phyloP scores from a whole-genome alignment of 2,113 vertebrate genomes.

The Pterocles burchelli region DNA sequence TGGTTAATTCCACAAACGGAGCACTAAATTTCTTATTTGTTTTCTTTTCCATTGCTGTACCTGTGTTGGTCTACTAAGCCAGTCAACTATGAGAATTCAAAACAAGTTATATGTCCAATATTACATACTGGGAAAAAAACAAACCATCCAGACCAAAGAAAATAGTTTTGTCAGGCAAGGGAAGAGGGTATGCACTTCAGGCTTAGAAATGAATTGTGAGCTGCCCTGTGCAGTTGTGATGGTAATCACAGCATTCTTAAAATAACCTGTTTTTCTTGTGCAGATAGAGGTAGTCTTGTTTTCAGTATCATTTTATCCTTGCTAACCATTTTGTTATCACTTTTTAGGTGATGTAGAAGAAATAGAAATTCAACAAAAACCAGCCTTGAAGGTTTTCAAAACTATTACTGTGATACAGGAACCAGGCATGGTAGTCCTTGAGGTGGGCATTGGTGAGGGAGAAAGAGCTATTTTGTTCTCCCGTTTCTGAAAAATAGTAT shows the following conservation, averaged over 20 bases:
- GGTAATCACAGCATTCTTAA: background rate
- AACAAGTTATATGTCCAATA: background rate
- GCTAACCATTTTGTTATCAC: background rate
- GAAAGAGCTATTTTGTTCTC: background rate
- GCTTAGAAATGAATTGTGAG: background rate
- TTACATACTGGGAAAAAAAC: background rate
- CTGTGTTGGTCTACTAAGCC: background rate
- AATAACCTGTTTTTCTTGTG: background rate
- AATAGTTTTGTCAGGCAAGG: background rate
- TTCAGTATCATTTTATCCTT: background rate
- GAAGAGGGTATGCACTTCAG: background rate
- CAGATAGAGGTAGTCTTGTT: background rate
- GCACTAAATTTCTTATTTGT: background rate
- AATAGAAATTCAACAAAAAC: constrained; percentile 90
- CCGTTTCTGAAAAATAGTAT: background rate
- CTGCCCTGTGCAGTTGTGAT: background rate
- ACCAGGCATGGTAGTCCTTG: constrained; percentile 89
- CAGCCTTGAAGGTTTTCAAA: constrained; percentile 91
- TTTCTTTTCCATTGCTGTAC: background rate
- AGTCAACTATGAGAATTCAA: background rate
- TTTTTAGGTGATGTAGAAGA: constrained; percentile 93
- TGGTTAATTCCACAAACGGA: background rate
- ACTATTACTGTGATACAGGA: constrained; percentile 92
- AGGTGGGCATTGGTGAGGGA: constrained; percentile 77
- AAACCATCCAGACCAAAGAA: background rate